Percentiles rank a stretch among this genome's conserved stretches.
These are phyloP conservation scores for Poliocrania exsul DNA, from an alignment of 2,797 vertebrate genomes.

Conservation along the genomic window DNA sequence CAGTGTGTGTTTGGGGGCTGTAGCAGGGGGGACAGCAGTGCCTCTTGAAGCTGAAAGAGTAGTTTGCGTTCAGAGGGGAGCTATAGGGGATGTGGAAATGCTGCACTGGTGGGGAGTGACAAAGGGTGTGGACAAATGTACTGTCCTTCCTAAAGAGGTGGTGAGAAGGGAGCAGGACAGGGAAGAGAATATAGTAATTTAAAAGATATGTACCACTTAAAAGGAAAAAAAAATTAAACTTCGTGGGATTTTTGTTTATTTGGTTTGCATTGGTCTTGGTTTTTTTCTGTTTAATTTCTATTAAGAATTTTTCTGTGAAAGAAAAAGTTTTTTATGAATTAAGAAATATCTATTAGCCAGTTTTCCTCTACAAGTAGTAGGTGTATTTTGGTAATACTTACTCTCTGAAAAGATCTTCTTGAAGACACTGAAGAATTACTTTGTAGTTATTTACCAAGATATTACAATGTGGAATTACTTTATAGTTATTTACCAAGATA, in stretches of 20 bases:
- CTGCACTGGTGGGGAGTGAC: neutral
- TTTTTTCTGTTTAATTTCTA: neutral
- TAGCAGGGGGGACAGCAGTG: fast-evolving
- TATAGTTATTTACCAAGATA: neutral
- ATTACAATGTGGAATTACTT: neutral
- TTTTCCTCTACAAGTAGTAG: neutral
- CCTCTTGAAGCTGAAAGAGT: neutral
- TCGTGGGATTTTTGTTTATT: neutral
- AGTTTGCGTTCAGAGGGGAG: neutral
- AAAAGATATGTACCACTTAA: neutral
- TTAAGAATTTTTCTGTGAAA: neutral
- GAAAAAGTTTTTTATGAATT: neutral
- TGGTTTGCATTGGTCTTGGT: fast-evolving
- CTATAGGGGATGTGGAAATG: neutral
- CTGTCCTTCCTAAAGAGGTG: neutral
- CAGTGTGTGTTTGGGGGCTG: neutral
- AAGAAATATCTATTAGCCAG: neutral
- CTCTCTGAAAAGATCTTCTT: neutral
- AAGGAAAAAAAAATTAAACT: fast-evolving
- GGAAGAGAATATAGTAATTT: neutral
- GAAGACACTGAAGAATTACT: neutral
- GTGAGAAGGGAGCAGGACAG: neutral
- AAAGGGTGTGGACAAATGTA: neutral
- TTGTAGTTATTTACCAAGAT: neutral
- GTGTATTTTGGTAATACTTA: neutral